Conservation (phyloP, 2,797 vertebrate species). For the Microhierax caerulescens region DNA sequence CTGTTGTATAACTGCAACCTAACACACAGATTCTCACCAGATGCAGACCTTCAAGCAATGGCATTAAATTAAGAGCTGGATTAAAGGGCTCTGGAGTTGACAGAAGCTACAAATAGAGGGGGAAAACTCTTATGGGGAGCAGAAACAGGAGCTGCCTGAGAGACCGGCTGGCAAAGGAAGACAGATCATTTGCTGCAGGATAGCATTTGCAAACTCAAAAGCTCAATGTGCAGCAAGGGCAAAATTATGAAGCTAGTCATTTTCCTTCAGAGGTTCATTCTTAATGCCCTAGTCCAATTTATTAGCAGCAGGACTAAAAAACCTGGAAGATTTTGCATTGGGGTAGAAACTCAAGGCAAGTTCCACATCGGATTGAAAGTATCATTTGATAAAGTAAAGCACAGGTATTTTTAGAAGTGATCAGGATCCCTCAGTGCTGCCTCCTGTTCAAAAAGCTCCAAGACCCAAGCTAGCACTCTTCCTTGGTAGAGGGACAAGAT, state of each 20-base stretch:
- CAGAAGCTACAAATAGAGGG: not conserved
- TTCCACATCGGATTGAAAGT: not conserved
- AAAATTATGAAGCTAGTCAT: not conserved
- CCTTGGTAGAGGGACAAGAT: not conserved
- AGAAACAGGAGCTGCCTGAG: not conserved
- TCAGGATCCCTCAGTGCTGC: not conserved
- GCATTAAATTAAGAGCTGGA: not conserved
- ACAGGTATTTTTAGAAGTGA: not conserved
- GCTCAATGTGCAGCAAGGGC: not conserved
- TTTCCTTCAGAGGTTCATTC: not conserved
- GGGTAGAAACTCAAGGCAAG: not conserved
- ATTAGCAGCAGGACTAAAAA: conserved; percentile 24
- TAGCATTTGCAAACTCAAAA: not conserved
- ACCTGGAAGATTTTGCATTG: not conserved
- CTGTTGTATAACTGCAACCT: not conserved
- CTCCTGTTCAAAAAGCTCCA: not conserved
- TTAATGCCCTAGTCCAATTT: not conserved
- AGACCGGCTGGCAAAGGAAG: not conserved
- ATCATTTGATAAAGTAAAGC: not conserved
- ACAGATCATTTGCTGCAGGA: not conserved
- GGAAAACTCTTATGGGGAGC: not conserved
- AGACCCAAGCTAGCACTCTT: not conserved
- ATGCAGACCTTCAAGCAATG: not conserved
- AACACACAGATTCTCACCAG: not conserved
- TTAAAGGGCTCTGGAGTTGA: not conserved